Evolutionary conservation across 2,113 vertebrate genomes (phyloP).

Genomic region (Pterocles orientalis): DNA sequence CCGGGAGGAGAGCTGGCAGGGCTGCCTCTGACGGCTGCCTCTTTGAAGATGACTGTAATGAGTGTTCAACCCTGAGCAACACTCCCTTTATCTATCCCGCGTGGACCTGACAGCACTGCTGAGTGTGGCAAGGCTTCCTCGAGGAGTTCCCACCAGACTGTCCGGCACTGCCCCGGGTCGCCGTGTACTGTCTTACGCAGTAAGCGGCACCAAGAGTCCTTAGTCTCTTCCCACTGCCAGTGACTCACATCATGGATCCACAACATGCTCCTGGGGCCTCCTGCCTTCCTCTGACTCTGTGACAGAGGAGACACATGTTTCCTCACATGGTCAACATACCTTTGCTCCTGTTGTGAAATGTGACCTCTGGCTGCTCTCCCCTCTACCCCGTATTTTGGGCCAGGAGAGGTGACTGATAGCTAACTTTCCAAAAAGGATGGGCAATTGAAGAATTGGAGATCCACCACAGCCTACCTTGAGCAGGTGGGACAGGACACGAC

Average conservation of each 20-base stretch:
- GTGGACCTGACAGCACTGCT: not conserved
- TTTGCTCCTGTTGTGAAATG: slow-evolving; percentile 13
- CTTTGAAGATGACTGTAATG: not conserved
- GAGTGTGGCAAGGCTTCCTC: not conserved
- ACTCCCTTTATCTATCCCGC: not conserved
- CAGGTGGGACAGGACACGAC: not conserved
- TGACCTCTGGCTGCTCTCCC: not conserved
- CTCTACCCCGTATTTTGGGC: not conserved
- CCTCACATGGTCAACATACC: not conserved
- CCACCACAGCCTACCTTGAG: not conserved
- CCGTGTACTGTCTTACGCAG: accelerated
- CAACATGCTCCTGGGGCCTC: not conserved
- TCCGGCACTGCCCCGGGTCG: not conserved
- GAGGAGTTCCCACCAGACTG: not conserved
- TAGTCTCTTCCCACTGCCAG: accelerated
- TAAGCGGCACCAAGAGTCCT: not conserved
- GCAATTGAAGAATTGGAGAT: not conserved
- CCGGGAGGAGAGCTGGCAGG: not conserved
- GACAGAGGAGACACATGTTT: not conserved
- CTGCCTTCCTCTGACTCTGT: not conserved
- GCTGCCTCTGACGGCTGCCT: not conserved
- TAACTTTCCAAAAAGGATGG: not conserved
- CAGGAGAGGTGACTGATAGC: not conserved
- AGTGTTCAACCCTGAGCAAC: not conserved
- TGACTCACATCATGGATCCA: not conserved